Evolutionary conservation across 2,797 vertebrate genomes (phyloP).

Genomic region (Darevskia nairensis): DNA sequence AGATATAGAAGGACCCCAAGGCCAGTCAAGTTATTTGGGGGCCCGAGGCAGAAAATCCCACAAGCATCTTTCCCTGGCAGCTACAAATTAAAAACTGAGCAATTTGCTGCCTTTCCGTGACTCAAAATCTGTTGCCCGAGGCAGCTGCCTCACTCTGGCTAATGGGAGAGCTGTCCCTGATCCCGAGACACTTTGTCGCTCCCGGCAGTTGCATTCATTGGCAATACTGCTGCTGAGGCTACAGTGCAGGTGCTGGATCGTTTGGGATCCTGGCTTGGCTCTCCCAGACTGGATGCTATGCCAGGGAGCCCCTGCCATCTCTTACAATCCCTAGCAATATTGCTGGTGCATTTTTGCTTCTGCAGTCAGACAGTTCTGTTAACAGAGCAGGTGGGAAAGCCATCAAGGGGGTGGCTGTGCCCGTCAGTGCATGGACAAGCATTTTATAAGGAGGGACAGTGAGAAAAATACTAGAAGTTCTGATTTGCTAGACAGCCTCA

Average conservation of each 20-base stretch:
- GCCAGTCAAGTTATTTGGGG: neutral
- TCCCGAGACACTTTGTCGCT: no score
- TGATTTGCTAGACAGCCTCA: neutral
- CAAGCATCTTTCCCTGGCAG: no score
- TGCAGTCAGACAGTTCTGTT: neutral
- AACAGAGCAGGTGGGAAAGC: neutral
- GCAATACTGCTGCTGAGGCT: neutral
- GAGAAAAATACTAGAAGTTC: neutral
- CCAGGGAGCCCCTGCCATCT: neutral
- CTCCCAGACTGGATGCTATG: neutral
- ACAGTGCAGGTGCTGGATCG: neutral
- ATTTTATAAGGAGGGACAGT: neutral
- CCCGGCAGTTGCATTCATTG: no score
- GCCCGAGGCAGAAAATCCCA: no score
- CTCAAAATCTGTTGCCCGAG: neutral
- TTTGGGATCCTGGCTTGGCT: neutral
- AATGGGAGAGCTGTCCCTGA: no score
- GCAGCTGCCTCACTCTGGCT: no score
- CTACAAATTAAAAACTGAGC: no score
- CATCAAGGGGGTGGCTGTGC: neutral
- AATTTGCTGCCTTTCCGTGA: neutral
- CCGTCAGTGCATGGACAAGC: neutral
- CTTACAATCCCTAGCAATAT: neutral
- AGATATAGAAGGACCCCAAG: no score
- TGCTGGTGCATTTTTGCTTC: neutral